Base-by-base conservation (phyloP, 1,140 invertebrate genomes). In the Kradibia gibbosae region DNA sequence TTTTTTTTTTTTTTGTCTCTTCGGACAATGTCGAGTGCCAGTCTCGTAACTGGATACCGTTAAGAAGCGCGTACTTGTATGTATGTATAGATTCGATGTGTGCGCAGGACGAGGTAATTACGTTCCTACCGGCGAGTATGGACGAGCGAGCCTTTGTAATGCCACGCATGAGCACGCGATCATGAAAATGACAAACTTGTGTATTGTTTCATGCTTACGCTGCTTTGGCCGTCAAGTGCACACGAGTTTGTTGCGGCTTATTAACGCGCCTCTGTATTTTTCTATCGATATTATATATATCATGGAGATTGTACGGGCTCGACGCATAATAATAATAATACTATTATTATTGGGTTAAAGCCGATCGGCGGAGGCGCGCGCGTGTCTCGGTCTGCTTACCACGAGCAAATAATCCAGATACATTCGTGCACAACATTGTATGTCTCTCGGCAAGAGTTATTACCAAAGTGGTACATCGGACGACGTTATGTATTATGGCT, bases 361-460 rank as follows among this genome's bases (percentile, higher is more conserved):
- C 34, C 28, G 20, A 34, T 34, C 25, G 36, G n/a, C 25, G 36
- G n/a, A 36, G 48, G 48, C 36, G 1, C n/a, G 17, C 34, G 53
- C 15, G 34, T 60, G 5, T 74, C 36, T 57, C 28, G 25, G 31
- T 57, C 3, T 4, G 7, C 20, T 15, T 50, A 45, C 3, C 7
- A 22, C 25, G 25, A 55, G 28, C 42, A 34, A 34, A 50, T 39
- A 36, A n/a, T 67, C 4, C 20, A 36, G n/a, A 42, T 22, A 57
- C n/a, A n/a, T 28, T 42, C 20, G 67, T 17, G 76, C 28, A 36
- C 34, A 71, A 78, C 57, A 17, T 28, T 65, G 39, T 73, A 75
- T 81, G 45, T 71, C 45, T 53, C 76, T 39, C 48, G 71, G 48
- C 73, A 74, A 34, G 48, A 71, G 67, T 45, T 75, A 81, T 72